phyloP scores from a whole-genome alignment of 1,140 invertebrate species.

The Zaprionus camerounensis region DNA sequence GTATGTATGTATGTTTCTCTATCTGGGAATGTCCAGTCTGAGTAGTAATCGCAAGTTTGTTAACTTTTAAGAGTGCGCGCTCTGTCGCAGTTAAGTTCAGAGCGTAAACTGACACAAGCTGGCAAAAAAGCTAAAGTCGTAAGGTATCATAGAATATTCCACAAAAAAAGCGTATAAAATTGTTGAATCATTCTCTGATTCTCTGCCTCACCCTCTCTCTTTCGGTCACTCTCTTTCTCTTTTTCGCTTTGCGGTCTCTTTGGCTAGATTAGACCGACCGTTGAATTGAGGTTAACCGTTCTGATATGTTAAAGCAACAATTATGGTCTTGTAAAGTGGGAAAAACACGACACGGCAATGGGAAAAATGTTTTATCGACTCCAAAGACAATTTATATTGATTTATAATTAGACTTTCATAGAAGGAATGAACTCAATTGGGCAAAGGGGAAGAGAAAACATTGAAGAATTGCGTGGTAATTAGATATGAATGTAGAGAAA shows the following conservation, averaged over 20 bases:
- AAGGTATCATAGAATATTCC: background rate
- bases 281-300: slow-evolving; percentile 24
- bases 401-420: slow-evolving; percentile 12
- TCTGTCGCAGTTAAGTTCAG: slow-evolving; percentile 26
- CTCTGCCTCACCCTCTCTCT: slow-evolving; percentile 4
- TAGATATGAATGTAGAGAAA: slow-evolving; percentile 19
- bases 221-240: slow-evolving; percentile 6
- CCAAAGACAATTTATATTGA: slow-evolving; percentile 11
- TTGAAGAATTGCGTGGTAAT: slow-evolving; percentile 9
- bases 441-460: background rate
- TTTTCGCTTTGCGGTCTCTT: background rate
- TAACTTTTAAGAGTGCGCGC: background rate
- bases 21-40: slow-evolving; percentile 12
- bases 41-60: background rate
- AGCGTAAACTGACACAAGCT: slow-evolving; percentile 27
- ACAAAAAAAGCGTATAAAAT: slow-evolving; percentile 1
- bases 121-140: slow-evolving; percentile 14
- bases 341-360: background rate
- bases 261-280: slow-evolving; percentile 2
- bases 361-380: background rate
- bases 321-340: slow-evolving; percentile 3
- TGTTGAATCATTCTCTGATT: background rate
- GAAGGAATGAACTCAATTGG: background rate
- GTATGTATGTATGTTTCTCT: background rate
- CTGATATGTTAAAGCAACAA: slow-evolving; percentile 10